Base-by-base conservation (phyloP, 2,888 invertebrate species). In the Epiblema foenella region DNA sequence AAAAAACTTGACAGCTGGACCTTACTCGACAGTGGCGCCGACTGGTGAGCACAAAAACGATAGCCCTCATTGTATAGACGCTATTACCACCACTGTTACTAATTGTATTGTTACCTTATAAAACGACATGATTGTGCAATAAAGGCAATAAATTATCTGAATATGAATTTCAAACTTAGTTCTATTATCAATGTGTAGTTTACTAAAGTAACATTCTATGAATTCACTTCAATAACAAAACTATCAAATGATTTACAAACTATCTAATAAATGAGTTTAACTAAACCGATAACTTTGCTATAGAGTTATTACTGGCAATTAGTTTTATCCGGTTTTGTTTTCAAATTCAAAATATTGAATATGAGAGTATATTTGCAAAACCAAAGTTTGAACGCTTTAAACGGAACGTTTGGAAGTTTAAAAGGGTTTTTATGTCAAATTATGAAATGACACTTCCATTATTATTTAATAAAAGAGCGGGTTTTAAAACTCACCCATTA, bases 391-490 rank as follows among this genome's bases (percentile, higher is more conserved):
- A 54, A 49, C 9, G 15, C 9, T 46, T 46, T 46, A 1, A 0
- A 1, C 39, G 39, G 39, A 57, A 58, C 24, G 1, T 20, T 20
- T 9, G 58, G 2, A 15, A 57, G 1, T 57, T 37, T 60, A 10
- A 62, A 33, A 62, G 62, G 49, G 49, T 62, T 62, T 60, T 29
- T 29, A 49, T 49, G 62, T 62, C 24, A 12, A n/a, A 17, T 60
- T 33, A 29, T 17, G 9, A 33, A 17, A 62, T 24, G 4, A 12
- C 7, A 17, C 12, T 29, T 29, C 17, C 29, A 29, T 46, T 62
- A 15, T 39, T 58, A 11, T 37, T 58, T 58, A 7, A 4, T 11
- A 29, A 18, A 18, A 51, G 42, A 2, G 15, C 15, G 42, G 15
- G 7, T 42, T 15, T 15, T 42, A 5, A 5, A 4, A 12, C 15